phyloP scores from a whole-genome alignment of 1,140 invertebrate species.

The Steinernema khuongi region DNA sequence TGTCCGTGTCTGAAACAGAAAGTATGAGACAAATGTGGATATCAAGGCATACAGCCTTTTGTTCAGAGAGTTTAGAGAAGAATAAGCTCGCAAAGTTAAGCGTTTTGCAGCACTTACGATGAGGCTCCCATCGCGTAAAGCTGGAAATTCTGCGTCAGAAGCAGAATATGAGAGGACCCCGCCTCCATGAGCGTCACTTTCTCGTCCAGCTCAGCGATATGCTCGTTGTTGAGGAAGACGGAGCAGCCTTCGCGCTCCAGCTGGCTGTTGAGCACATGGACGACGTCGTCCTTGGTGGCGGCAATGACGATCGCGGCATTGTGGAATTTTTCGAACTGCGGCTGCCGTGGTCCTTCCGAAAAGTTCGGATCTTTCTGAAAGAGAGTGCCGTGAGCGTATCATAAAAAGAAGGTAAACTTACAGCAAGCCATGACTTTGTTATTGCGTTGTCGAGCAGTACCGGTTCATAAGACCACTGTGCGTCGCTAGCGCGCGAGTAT shows the following conservation, averaged over 20 bases:
- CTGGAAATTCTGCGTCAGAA: not conserved
- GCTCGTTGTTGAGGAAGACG: not conserved
- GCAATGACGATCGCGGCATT: not conserved
- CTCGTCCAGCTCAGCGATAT: not conserved
- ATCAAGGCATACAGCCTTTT: not conserved
- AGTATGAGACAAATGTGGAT: not conserved
- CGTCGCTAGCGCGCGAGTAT: not conserved
- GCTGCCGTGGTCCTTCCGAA: not conserved
- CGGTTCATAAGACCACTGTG: not conserved
- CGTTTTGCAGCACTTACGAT: too few species aligned
- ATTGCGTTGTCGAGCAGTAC: not conserved
- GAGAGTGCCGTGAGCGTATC: too few species aligned
- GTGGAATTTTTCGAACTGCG: not conserved
- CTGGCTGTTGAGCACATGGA: not conserved
- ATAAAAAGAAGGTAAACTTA: not conserved
- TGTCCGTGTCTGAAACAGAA: not conserved
- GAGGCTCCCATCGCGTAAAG: not conserved
- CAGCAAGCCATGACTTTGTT: not conserved
- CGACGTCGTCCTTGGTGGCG: not conserved
- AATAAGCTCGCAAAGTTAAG: too few species aligned
- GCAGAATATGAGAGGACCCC: not conserved
- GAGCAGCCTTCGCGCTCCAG: constrained; percentile 2
- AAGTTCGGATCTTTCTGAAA: too few species aligned
- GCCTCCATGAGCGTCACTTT: not conserved
- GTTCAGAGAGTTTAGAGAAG: too few species aligned